phyloP scores from a whole-genome alignment of 2,113 vertebrate species.

The Rhynchomys soricoides region DNA sequence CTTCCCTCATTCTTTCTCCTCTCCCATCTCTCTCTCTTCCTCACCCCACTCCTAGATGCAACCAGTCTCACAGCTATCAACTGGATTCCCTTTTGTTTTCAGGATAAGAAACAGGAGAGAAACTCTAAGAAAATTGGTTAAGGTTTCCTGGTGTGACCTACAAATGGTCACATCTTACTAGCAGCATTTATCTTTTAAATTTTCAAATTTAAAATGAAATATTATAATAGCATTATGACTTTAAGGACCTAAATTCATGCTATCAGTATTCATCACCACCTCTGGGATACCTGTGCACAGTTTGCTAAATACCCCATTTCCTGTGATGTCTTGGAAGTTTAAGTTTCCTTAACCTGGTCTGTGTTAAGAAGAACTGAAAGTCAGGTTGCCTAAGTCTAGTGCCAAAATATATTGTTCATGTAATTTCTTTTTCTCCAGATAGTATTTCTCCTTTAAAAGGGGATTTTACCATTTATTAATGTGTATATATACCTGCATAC shows the following conservation, averaged over 20 bases:
- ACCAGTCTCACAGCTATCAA: not conserved
- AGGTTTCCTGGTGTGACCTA: not conserved
- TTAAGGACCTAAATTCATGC: not conserved
- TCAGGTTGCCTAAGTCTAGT: not conserved
- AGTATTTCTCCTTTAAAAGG: not conserved
- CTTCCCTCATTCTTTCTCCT: not conserved
- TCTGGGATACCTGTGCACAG: constrained; percentile 41
- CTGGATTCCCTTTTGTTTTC: constrained; percentile 45
- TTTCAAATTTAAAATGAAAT: constrained; percentile 10
- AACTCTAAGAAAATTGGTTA: not conserved
- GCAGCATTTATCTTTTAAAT: not conserved
- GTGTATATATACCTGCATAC: no score
- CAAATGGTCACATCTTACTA: not conserved
- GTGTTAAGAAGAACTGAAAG: constrained; percentile 25
- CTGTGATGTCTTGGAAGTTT: not conserved
- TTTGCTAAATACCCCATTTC: constrained; percentile 62
- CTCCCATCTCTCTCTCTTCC: not conserved
- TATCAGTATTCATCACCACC: constrained; percentile 39
- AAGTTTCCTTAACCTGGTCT: not conserved
- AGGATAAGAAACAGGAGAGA: constrained; percentile 19
- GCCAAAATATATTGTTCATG: not conserved
- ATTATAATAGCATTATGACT: not conserved
- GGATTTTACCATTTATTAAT: not conserved
- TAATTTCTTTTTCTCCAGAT: not conserved
- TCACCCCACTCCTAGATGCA: not conserved